Base-by-base conservation (phyloP, 2,113 vertebrate genomes). In the Oreotrochilus melanogaster region DNA sequence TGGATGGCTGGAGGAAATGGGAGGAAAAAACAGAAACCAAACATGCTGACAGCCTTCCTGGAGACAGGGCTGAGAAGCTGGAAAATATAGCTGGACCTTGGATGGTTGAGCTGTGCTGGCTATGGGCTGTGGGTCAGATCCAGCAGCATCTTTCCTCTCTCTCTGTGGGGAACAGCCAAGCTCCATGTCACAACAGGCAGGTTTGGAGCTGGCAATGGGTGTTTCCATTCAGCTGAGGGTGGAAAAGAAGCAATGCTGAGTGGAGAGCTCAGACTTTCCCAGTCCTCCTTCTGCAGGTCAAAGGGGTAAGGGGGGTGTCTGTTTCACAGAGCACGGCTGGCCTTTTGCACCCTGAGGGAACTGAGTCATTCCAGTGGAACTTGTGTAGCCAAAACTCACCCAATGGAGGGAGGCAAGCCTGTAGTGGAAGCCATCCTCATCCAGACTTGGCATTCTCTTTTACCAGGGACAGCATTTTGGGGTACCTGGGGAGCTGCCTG, bases 21-120 rank as follows among this genome's bases (percentile, higher is more conserved):
- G 78, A 92, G 85, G 89, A 58, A 82, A 74, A 92, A 95, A 95
- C 91, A 97, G 86, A 95, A 91, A 48, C 10, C 86, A 89, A 50
- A 80, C 57, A 92, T 54, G 72, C 80, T 18, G 2, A 60, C 83
- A 93, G 67, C 62, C 95, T 98, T 98, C 96, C 97, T 98, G 96
- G 95, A 98, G 86, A 96, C 60, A 12, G 88, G 76, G 70, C 64
- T 86, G 94, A 96, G 95, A 92, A 72, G 64, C 76, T 93, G 96
- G 95, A 97, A 97, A 96, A 85, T 96, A 45, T 47, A 94, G 86
- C 84, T 51, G 72, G 43, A 39, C 84, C 23, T 67, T 88, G 86
- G 70, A 71, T 86, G 30, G 35, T 33, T 76, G 66, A 67, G 45
- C 82, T 39, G 75, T 28, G 14, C 61, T 96, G 95, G 75, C 62